Percentiles rank a stretch among this genome's conserved stretches.
Conservation (phyloP, 2,113 vertebrate genomes). For the Labeo rohita region DNA sequence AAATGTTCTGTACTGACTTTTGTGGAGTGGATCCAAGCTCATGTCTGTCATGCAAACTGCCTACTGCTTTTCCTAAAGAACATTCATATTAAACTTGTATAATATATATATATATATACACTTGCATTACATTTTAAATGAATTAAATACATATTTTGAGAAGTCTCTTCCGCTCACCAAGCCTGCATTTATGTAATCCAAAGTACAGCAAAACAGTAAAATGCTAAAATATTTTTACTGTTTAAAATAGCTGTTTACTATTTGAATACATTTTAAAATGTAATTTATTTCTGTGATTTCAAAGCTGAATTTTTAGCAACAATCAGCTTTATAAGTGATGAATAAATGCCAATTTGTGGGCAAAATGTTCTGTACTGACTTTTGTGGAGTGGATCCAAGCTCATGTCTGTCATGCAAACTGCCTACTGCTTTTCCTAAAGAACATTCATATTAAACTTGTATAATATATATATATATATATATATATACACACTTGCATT, state of each 20-base stretch:
- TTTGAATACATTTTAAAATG: no score
- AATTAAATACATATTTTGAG: no score
- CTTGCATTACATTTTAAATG: no score
- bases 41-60: neutral
- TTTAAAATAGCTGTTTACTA: neutral
- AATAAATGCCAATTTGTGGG: neutral
- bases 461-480: no score
- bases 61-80: neutral
- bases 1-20: slow-evolving; percentile 8
- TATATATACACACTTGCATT: no score
- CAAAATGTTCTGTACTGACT: slow-evolving; percentile 7
- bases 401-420: neutral
- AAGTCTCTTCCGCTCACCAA: no score
- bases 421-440: neutral
- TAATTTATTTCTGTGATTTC: no score
- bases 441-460: neutral
- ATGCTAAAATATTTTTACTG: no score
- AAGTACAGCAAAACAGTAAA: no score
- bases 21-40: neutral
- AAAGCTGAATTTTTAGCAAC: neutral
- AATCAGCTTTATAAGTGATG: neutral
- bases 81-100: neutral
- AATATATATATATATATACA: neutral
- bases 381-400: neutral
- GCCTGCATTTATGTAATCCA: no score